These are phyloP conservation scores for Aptenodytes patagonicus DNA, from an alignment of 2,113 vertebrate species.

Conservation along the genomic window DNA sequence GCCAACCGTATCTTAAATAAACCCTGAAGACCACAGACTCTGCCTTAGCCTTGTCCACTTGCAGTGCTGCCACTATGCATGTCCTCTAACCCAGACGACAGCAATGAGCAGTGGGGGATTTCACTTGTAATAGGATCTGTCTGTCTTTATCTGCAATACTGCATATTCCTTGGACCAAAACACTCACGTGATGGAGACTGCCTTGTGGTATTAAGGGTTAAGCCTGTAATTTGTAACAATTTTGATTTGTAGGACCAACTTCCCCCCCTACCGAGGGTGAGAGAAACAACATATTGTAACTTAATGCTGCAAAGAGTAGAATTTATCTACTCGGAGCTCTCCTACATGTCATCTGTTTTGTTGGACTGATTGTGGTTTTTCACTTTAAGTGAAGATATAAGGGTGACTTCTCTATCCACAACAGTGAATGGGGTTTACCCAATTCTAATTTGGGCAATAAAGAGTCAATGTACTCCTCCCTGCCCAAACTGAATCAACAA, in stretches of 20 bases:
- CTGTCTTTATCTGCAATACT: not conserved
- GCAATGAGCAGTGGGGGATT: not conserved
- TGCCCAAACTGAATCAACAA: slow-evolving; percentile 18
- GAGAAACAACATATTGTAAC: not conserved
- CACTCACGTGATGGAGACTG: not conserved
- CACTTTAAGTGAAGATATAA: not conserved
- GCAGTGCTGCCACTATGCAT: not conserved
- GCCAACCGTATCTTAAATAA: not conserved
- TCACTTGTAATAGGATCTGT: not conserved
- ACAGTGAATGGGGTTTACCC: not conserved
- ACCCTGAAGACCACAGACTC: not conserved
- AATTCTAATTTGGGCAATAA: not conserved
- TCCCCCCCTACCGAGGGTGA: not conserved
- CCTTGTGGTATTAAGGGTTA: not conserved
- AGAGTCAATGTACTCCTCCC: not conserved
- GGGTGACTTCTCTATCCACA: not conserved
- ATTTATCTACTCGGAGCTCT: not conserved
- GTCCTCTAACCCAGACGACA: not conserved
- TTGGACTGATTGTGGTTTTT: not conserved
- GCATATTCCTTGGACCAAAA: not conserved
- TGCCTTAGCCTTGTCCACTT: not conserved
- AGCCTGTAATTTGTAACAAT: not conserved
- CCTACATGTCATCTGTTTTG: not conserved
- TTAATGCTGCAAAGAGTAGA: not conserved
- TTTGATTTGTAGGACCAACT: not conserved